Evolutionary conservation across 2,888 invertebrate species (phyloP), one percentile per base, ranked within the genome.

Genomic region (Hemistola chrysoprasaria): DNA sequence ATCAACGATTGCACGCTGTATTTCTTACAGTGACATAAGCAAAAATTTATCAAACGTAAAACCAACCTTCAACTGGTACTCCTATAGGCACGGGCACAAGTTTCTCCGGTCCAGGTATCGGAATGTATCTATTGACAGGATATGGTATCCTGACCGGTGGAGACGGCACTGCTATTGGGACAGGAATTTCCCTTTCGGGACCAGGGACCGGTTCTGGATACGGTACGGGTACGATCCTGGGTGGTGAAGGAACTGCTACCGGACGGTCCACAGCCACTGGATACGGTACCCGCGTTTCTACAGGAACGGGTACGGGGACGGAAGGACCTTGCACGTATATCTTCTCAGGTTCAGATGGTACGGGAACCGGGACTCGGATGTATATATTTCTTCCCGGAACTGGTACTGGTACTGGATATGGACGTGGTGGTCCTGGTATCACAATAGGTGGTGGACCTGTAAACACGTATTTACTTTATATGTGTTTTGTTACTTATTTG

Each of bases 341-440:
- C 59, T 70, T 78, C 51, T 71, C 66, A 53, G 46, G 65, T 2
- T 57, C 49, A 6, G 53, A 34, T 2, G 70, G 78, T 1, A 78
- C 74, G 0, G 82, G 81, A 0, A 84, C 70, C 0, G 75, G 68
- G 4, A 69, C 49, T 0, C 64, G 65, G 20, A 74, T 56, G 8
- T 71, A 36, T 7, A 79, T 55, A 6, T 53, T 68, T 49, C 71
- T 74, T n/a, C 77, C 71, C 1, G 78, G 80, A 4, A 77, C 68
- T 1, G 83, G 82, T 1, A 83, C 65, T 0, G 76, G 84, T 6
- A 83, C 79, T 1, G 83, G 84, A 54, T 72, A 78, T 1, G 82
- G 82, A 33, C 80, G 78, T 2, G 73, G 68, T 1, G 80, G 82
- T 26, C 85, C 84, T 1, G 82, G 84, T 24, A 84, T 67, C 1